Evolutionary conservation across 2,113 vertebrate species (phyloP).

Genomic region (Glaucidium brasilianum): DNA sequence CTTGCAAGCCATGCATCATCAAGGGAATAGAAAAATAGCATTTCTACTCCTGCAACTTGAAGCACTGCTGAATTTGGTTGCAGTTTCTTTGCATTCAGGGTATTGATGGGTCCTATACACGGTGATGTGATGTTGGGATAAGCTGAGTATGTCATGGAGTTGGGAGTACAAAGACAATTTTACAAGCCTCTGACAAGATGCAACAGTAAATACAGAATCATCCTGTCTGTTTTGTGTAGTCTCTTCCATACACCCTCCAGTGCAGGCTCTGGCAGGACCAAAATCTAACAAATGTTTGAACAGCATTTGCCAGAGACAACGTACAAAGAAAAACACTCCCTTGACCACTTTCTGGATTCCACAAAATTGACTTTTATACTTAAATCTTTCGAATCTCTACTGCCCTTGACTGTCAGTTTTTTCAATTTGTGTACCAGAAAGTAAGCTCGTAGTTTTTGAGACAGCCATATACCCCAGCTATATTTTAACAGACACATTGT

Average conservation of each 20-base stretch:
- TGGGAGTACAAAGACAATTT: background rate
- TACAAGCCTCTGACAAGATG: background rate
- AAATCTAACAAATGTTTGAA: background rate
- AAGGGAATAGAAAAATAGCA: background rate
- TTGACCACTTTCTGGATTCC: background rate
- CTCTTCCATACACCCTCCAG: background rate
- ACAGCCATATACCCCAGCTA: background rate
- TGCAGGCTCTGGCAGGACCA: background rate
- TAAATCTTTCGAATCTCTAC: background rate
- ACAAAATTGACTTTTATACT: background rate
- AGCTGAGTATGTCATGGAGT: background rate
- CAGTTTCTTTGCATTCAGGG: background rate
- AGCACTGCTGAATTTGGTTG: background rate
- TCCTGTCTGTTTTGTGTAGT: background rate
- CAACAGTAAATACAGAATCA: background rate
- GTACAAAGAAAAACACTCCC: background rate
- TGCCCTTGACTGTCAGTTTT: background rate
- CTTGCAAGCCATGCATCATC: background rate
- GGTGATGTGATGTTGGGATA: background rate
- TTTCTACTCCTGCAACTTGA: background rate
- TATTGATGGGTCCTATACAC: background rate
- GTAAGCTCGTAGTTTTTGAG: background rate
- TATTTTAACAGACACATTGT: background rate
- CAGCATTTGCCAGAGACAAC: background rate
- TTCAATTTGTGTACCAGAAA: background rate